Evolutionary conservation across 2,113 vertebrate genomes (phyloP).

Genomic region (Chrysemys picta): DNA sequence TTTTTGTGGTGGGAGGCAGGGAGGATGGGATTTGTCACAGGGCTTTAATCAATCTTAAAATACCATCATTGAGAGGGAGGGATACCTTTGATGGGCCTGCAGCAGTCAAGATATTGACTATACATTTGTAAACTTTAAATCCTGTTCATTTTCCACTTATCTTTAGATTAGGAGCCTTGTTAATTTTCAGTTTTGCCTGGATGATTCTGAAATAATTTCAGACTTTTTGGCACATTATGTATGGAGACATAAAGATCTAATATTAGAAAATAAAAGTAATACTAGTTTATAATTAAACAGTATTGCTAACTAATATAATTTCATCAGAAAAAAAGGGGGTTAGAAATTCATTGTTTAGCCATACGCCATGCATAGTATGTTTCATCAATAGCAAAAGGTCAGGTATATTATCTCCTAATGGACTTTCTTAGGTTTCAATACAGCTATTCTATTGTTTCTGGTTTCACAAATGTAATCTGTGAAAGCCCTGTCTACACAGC

Average conservation of each 20-base stretch:
- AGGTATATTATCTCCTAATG: not conserved
- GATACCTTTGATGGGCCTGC: not conserved
- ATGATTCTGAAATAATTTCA: not conserved
- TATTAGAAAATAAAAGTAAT: not conserved
- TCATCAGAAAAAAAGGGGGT: not conserved
- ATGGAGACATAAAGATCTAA: not conserved
- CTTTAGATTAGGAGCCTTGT: not conserved
- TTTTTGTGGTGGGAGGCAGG: not conserved
- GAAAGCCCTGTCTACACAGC: not conserved
- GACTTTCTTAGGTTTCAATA: not conserved
- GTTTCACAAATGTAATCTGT: conserved; percentile 15
- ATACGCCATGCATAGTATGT: accelerated
- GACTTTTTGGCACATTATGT: not conserved
- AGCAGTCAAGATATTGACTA: not conserved
- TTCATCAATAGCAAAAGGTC: not conserved
- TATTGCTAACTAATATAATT: not conserved
- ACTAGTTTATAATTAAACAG: not conserved
- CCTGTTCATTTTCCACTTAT: not conserved
- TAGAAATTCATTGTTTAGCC: not conserved
- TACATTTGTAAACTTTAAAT: not conserved
- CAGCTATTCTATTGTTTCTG: not conserved
- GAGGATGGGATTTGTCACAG: not conserved
- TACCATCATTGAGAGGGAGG: not conserved
- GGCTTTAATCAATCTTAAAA: not conserved
- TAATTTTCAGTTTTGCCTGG: not conserved